phyloP scores from a whole-genome alignment of 2,797 vertebrate genomes.

The Eulemur mongoz region DNA sequence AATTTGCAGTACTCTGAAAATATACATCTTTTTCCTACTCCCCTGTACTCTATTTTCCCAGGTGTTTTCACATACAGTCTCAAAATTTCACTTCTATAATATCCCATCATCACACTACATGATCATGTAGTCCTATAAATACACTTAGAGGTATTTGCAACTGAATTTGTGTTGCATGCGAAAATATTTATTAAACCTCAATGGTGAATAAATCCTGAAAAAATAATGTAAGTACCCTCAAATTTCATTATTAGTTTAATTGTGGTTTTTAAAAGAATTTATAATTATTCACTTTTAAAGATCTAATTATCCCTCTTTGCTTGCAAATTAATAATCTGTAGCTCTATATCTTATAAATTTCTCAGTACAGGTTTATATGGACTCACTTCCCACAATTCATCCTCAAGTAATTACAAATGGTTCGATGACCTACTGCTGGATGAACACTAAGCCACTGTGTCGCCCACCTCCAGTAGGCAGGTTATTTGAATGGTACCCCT shows the following conservation, averaged over 20 bases:
- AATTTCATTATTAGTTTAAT: not conserved
- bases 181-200: not conserved
- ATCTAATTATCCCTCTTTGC: constrained; percentile 37
- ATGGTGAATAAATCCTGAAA: not conserved
- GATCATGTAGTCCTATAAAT: not conserved
- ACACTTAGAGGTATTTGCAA: not conserved
- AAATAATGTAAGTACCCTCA: not conserved
- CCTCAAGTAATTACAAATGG: not conserved
- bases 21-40: not conserved
- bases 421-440: not conserved
- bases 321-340: constrained; percentile 55
- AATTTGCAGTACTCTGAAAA: constrained; percentile 5
- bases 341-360: constrained; percentile 41
- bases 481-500: not conserved
- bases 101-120: not conserved
- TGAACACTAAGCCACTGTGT: not conserved
- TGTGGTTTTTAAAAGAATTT: not conserved
- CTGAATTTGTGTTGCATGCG: not conserved
- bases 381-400: not conserved
- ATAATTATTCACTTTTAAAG: constrained; percentile 19
- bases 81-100: not conserved
- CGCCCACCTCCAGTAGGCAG: not conserved
- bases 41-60: not conserved
- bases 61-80: not conserved
- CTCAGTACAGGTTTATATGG: constrained; percentile 32